Evolutionary conservation across 2,113 vertebrate genomes (phyloP).

Genomic region (Hemiscyllium ocellatum): DNA sequence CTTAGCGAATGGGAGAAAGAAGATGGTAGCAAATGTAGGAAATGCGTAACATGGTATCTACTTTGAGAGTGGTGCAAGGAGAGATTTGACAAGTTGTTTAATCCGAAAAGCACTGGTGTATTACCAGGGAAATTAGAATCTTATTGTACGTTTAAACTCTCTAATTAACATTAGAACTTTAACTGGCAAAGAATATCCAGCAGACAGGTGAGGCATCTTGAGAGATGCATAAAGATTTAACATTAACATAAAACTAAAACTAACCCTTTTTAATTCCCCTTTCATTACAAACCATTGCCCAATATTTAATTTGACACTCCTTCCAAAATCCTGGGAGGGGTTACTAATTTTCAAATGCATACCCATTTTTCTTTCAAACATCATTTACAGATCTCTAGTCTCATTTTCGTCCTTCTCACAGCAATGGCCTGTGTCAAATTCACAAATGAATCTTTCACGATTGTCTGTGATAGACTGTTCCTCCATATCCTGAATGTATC

Average conservation of each 20-base stretch:
- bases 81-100: neutral
- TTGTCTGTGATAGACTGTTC: neutral
- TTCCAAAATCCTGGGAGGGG: neutral
- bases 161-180: neutral
- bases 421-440: neutral
- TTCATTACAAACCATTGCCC: neutral
- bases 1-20: neutral
- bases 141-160: neutral
- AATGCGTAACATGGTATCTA: neutral
- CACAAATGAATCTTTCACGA: neutral
- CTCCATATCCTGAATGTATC: neutral
- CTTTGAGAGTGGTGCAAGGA: neutral
- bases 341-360: neutral
- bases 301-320: neutral
- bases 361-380: neutral
- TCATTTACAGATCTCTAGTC: neutral
- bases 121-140: neutral
- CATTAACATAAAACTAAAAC: neutral
- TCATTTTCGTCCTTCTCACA: neutral
- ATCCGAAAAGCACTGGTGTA: neutral
- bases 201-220: neutral
- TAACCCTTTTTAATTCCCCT: neutral
- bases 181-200: neutral
- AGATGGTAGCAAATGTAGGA: neutral
- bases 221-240: neutral